These are phyloP conservation scores for Hermaeophaga mercurialis DNA, from an alignment of 2,888 invertebrate genomes.

Conservation along the genomic window DNA sequence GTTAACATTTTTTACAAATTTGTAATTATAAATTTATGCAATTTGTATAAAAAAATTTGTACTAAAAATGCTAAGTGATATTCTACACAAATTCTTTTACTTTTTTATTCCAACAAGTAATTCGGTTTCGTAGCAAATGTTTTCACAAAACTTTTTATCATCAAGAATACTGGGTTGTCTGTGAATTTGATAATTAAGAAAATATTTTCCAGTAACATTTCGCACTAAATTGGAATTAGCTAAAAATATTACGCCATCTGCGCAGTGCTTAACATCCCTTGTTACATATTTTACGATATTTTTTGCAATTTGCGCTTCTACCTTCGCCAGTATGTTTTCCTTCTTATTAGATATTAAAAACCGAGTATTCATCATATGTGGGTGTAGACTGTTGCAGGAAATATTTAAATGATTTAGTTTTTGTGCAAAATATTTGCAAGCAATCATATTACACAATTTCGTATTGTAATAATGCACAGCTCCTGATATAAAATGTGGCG, in stretches of 20 bases:
- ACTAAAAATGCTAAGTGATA: too few relatives aligned
- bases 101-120: background rate
- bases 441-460: constrained; percentile 43
- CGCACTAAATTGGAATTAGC: constrained; percentile 35
- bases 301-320: constrained; percentile 16
- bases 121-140: background rate
- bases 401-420: constrained; percentile 30
- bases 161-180: constrained; percentile 33
- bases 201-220: constrained; percentile 39
- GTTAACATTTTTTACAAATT: too few relatives aligned
- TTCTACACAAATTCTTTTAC: too few relatives aligned
- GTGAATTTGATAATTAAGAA: constrained; percentile 37
- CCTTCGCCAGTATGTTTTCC: constrained; percentile 8
- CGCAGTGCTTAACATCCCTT: constrained; percentile 34
- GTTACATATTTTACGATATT: constrained; percentile 27
- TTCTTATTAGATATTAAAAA: constrained; percentile 32
- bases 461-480: constrained; percentile 42
- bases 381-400: constrained; percentile 40
- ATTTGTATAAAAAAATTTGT: too few relatives aligned
- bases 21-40: too few relatives aligned
- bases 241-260: constrained; percentile 34
- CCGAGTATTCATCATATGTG: constrained; percentile 41
- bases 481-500: constrained; percentile 30
- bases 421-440: constrained; percentile 36
- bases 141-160: constrained; percentile 32